Evolutionary conservation across 1,140 invertebrate species (phyloP), one percentile per base, ranked within the genome.

Genomic region (Brachionus rotundiformis): DNA sequence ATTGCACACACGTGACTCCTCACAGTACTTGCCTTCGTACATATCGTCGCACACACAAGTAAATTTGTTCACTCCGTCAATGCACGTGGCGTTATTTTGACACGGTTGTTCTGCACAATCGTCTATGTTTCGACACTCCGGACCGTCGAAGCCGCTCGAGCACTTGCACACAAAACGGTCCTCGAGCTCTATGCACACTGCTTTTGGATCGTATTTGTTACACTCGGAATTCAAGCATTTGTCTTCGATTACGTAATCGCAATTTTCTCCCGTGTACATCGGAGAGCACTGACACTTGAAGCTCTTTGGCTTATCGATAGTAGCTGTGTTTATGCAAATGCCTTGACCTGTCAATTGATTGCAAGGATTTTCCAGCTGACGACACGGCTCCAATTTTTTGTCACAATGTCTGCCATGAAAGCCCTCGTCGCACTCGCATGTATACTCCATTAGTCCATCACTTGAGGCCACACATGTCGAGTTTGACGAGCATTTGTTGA

Each of bases 381-480:
- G 49, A 39, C 76, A 79, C 16, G 76, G 76, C 29, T 79, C 76
- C 11, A 39, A 79, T 79, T 79, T 54, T 3, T 91, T 90, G 88
- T 95, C 93, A 87, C 94, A 96, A 84, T 93, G 92, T 36, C 90
- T 89, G 1, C 94, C 94, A 84, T 84, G 25, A 82, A 71, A 82
- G 13, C 36, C 33, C 1, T 47, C n/a, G 7, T 29, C 29, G 73
- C 81, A 82, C 39, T 71, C n/a, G 59, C 81, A 82, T 25, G 41
- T 25, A 49, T 79, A 79, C 7, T 54, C 47, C 68, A 73, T 73
- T 2, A 73, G 25, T 7, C 41, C 25, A 8, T 79, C 90, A 27
- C 86, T 85, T 86, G 76, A 54, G 5, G 44, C 25, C 7, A 63
- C 47, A 63, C 76, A 79, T 36, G n/a, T 59, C 3, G 76, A 54